Evolutionary conservation across 2,888 invertebrate species (phyloP), one percentile per base, ranked within the genome.

Genomic region (Litoditis marina): DNA sequence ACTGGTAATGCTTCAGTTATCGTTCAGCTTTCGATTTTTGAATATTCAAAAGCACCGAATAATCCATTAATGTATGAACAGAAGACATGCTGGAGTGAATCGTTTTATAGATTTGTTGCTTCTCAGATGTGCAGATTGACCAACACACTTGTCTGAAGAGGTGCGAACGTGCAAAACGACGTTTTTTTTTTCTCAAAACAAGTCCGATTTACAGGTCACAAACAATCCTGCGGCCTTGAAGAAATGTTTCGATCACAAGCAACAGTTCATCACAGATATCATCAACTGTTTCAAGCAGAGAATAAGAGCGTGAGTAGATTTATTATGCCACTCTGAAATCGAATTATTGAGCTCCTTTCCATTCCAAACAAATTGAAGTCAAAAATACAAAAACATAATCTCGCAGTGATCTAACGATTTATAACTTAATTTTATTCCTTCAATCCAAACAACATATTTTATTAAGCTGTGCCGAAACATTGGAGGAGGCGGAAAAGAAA

Each of bases 301-400:
- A 50, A 68, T 77, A 16, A 69, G 71, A 49, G 75, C 75, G 77
- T 78, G 55, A 64, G 74, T 59, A n/a, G n/a, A n/a, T n/a, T n/a
- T n/a, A n/a, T n/a, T 31, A 6, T 27, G n/a, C 16, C 13, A 47
- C 22, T 22, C 6, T 25, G 16, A 27, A 6, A 49, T 25, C 13
- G 28, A 27, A 36, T 36, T 16, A 36, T 16, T 36, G 36, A 36
- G 36, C 36, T 36, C 36, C 16, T 16, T 36, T n/a, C n/a, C n/a
- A n/a, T n/a, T n/a, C n/a, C n/a, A n/a, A n/a, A n/a, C n/a, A n/a
- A n/a, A n/a, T n/a, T n/a, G n/a, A n/a, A n/a, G n/a, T n/a, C n/a
- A n/a, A n/a, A n/a, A n/a, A n/a, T n/a, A n/a, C n/a, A n/a, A n/a
- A n/a, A 11, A 36, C 39, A 11, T 36, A 36, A n/a, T 16, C 39